Evolutionary conservation across 2,888 invertebrate genomes (phyloP).

Genomic region (Drosophila macrospina): DNA sequence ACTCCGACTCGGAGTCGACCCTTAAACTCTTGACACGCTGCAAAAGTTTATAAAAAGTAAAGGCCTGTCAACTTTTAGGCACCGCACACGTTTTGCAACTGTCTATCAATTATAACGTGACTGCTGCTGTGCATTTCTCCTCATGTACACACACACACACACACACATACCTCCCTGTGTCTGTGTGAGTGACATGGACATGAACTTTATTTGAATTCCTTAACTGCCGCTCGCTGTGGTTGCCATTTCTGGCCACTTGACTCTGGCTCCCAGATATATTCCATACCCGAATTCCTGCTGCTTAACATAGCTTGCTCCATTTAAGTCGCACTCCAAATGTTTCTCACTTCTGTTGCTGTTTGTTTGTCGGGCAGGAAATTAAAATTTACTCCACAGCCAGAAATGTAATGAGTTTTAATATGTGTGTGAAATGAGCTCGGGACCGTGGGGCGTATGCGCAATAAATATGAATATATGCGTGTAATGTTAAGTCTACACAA

Average conservation of each 20-base stretch:
- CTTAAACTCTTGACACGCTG: not conserved
- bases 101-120: conserved; percentile 80
- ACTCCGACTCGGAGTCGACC: not conserved
- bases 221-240: conserved; percentile 67
- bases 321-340: conserved; percentile 28
- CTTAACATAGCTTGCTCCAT: conserved; percentile 11
- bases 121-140: conserved; percentile 61
- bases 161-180: not conserved
- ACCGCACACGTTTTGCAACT: conserved; percentile 76
- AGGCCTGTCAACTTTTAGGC: conserved; percentile 66
- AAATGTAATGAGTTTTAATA: conserved; percentile 71
- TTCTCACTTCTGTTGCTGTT: no score
- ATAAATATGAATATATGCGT: conserved; percentile 29
- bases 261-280: conserved; percentile 24
- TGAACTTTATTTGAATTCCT: conserved; percentile 81
- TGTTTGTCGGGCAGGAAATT: conserved; percentile 70
- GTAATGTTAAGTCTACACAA: conserved; percentile 31
- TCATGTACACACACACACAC: not conserved
- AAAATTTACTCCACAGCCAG: conserved; percentile 61
- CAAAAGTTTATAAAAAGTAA: conserved; percentile 67
- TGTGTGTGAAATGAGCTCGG: conserved; percentile 41
- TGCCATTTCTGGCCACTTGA: conserved; percentile 45
- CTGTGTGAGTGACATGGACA: conserved; percentile 61
- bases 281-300: conserved; percentile 25
- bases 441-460: conserved; percentile 41